These are phyloP conservation scores for Proales similis DNA, from an alignment of 1,140 invertebrate genomes.

Conservation along the genomic window DNA sequence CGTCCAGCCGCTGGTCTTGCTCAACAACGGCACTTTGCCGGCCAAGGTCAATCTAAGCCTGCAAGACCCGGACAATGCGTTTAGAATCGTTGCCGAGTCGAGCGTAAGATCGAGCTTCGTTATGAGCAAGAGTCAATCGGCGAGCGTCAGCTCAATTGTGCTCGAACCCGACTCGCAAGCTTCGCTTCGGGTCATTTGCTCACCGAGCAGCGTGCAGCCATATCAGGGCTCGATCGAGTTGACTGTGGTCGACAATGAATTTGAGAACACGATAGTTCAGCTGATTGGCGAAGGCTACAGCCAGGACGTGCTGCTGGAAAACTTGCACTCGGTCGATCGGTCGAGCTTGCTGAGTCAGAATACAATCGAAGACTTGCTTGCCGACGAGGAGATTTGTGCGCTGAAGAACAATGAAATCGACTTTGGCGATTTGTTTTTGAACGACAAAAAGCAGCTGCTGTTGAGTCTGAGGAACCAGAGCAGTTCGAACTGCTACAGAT, in stretches of 20 bases:
- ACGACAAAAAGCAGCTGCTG: slow-evolving; percentile 45
- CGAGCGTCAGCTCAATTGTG: slow-evolving; percentile 48
- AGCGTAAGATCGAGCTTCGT: slow-evolving; percentile 14
- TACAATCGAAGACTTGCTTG: neutral
- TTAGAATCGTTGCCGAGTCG: neutral
- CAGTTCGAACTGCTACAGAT: slow-evolving; percentile 43
- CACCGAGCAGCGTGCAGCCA: slow-evolving; percentile 43
- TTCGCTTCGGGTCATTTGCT: slow-evolving; percentile 46
- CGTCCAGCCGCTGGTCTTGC: slow-evolving; percentile 45
- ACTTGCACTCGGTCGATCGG: slow-evolving; percentile 17
- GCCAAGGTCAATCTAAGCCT: slow-evolving; percentile 45
- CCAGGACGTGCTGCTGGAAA: slow-evolving; percentile 49
- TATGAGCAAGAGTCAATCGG: slow-evolving; percentile 41
- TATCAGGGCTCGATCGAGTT: slow-evolving; percentile 48
- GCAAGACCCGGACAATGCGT: slow-evolving; percentile 14
- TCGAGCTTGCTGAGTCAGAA: too few relatives aligned
- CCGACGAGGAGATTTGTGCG: slow-evolving; percentile 42
- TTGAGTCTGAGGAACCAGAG: slow-evolving; percentile 52
- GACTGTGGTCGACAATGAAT: slow-evolving; percentile 52
- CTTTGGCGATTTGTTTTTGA: slow-evolving; percentile 51
- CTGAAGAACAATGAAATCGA: slow-evolving; percentile 49
- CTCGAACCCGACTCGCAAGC: slow-evolving; percentile 46
- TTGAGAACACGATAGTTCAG: slow-evolving; percentile 51
- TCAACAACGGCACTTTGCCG: slow-evolving; percentile 51
- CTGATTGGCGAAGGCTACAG: slow-evolving; percentile 51